Conservation (phyloP, 2,797 vertebrate genomes). For the Argya squamiceps region DNA sequence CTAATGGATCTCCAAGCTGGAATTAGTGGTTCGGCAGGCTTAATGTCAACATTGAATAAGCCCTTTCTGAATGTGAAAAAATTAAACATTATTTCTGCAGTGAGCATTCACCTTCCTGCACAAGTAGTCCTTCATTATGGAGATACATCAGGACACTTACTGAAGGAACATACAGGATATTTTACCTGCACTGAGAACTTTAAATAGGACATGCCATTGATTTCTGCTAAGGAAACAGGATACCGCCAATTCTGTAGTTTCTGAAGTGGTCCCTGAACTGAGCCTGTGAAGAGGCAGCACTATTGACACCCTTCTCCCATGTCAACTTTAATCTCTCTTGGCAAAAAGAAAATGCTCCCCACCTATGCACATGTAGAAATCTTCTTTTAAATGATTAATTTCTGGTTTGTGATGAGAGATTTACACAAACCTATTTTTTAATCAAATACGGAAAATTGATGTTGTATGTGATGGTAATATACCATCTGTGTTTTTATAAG, state of each 20-base stretch:
- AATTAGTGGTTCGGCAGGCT: not conserved
- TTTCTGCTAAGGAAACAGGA: not conserved
- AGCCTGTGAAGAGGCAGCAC: not conserved
- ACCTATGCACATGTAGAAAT: not conserved
- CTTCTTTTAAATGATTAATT: not conserved
- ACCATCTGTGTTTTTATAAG: not conserved
- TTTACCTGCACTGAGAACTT: not conserved
- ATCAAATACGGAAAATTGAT: not conserved
- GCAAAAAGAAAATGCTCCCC: not conserved
- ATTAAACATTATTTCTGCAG: not conserved
- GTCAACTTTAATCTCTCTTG: not conserved
- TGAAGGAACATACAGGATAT: not conserved
- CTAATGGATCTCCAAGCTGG: not conserved
- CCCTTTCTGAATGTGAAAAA: not conserved
- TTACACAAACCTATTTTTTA: not conserved
- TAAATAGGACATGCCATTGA: not conserved
- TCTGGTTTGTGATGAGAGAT: not conserved
- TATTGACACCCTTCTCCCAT: not conserved
- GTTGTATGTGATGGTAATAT: not conserved
- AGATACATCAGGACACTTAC: not conserved
- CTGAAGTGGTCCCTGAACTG: accelerated
- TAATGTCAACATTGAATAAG: not conserved
- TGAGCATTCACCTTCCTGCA: not conserved
- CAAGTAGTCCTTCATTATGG: not conserved
- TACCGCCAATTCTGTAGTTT: not conserved